Percentiles rank a stretch among this genome's conserved stretches.
Evolutionary conservation across 2,113 vertebrate species (phyloP).

Genomic region (Aphyosemion australe): DNA sequence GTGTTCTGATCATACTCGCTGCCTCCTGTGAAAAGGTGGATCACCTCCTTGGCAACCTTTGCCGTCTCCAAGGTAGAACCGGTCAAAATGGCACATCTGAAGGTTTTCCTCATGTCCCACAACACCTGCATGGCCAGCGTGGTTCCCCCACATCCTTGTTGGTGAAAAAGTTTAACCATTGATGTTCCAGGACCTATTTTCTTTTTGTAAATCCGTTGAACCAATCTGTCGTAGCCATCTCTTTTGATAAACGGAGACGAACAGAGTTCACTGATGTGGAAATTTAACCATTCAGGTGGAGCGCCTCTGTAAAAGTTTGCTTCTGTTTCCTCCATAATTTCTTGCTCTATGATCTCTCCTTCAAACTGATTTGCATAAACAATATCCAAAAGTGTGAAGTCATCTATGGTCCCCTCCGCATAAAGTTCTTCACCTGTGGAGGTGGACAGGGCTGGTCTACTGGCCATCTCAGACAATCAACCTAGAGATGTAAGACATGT

Average conservation of each 20-base stretch:
- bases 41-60: constrained; percentile 29
- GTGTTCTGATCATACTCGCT: constrained; percentile 31
- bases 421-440: too few relatives aligned
- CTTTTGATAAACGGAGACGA: constrained; percentile 38
- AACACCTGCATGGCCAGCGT: constrained; percentile 66
- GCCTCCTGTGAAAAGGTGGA: constrained; percentile 41
- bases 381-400: constrained; percentile 17
- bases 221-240: constrained; percentile 29
- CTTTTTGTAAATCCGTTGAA: accelerated
- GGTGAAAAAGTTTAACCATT: constrained; percentile 42
- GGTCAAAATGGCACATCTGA: constrained; percentile 54
- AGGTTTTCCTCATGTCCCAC: constrained; percentile 50
- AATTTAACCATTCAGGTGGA: constrained; percentile 62
- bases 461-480: constrained; percentile 22
- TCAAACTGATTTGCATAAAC: constrained; percentile 31
- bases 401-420: not conserved
- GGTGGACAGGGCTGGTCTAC: not conserved
- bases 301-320: constrained; percentile 56
- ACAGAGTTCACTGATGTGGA: constrained; percentile 43
- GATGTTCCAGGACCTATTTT: not conserved
- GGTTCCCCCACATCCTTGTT: constrained; percentile 60
- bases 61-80: constrained; percentile 6
- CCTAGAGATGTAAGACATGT: too few relatives aligned
- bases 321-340: not conserved
- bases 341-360: not conserved